These are phyloP conservation scores for Macrotis lagotis DNA, from an alignment of 2,113 vertebrate genomes.

Conservation along the genomic window DNA sequence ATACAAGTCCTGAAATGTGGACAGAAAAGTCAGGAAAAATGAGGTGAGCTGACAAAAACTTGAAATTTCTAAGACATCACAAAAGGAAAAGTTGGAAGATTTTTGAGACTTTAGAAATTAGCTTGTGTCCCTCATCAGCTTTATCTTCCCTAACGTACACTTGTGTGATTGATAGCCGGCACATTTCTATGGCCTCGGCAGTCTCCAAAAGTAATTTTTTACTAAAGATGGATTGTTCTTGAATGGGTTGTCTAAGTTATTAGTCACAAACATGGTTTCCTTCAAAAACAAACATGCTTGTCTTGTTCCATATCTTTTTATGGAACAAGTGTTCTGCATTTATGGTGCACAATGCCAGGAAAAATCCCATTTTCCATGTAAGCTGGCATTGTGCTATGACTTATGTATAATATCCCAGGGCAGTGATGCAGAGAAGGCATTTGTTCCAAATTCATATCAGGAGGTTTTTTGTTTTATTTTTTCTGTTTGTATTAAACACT, in stretches of 20 bases:
- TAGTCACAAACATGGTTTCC: slow-evolving; percentile 63
- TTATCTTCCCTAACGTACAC: slow-evolving; percentile 61
- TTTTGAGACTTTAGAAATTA: slow-evolving; percentile 62
- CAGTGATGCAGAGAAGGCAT: neutral
- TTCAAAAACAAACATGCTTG: slow-evolving; percentile 47
- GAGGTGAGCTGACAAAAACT: slow-evolving; percentile 66
- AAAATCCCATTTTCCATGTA: slow-evolving; percentile 13
- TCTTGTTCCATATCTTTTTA: slow-evolving; percentile 47
- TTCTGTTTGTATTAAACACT: neutral
- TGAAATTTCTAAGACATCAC: slow-evolving; percentile 72
- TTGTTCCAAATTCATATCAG: slow-evolving; percentile 51
- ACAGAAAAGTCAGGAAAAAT: slow-evolving; percentile 75
- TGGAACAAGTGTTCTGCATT: slow-evolving; percentile 28
- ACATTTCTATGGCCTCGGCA: slow-evolving; percentile 63
- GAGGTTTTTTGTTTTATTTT: slow-evolving; percentile 35
- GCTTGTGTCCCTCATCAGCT: slow-evolving; percentile 47
- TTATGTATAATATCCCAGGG: slow-evolving; percentile 44
- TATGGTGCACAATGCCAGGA: neutral
- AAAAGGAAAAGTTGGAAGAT: slow-evolving; percentile 65
- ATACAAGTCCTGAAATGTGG: slow-evolving; percentile 63
- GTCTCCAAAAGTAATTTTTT: slow-evolving; percentile 51
- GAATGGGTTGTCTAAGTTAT: slow-evolving; percentile 62
- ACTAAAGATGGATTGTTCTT: slow-evolving; percentile 56
- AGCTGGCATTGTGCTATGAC: slow-evolving; percentile 34
- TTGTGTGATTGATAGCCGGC: slow-evolving; percentile 54